These are phyloP conservation scores for Anhinga rufa DNA, from an alignment of 2,113 vertebrate species.

Conservation along the genomic window DNA sequence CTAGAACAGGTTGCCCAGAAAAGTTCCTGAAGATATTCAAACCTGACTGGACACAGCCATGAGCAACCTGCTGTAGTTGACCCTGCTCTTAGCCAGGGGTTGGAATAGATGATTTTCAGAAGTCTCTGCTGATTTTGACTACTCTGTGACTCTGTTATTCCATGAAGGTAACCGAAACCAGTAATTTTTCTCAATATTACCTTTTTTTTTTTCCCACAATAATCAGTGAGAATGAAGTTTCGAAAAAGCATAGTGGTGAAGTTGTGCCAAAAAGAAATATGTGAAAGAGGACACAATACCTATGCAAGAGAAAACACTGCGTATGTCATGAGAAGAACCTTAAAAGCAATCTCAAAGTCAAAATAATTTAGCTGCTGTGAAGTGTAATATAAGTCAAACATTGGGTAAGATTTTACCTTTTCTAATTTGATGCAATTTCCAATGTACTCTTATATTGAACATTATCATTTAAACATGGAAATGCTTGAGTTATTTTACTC, in stretches of 20 bases:
- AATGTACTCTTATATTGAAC: accelerated
- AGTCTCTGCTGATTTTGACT: background rate
- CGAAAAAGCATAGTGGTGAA: background rate
- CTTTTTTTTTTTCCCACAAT: background rate
- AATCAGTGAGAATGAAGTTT: background rate
- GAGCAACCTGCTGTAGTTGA: background rate
- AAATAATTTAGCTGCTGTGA: background rate
- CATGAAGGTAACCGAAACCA: background rate
- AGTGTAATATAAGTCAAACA: background rate
- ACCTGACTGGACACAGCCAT: background rate
- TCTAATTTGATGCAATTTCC: background rate
- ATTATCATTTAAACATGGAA: background rate
- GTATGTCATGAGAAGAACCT: background rate
- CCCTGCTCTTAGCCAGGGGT: no score
- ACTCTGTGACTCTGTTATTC: background rate
- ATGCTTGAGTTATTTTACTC: background rate
- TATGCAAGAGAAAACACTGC: background rate
- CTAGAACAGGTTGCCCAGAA: background rate
- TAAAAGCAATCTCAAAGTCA: background rate
- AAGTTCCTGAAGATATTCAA: background rate
- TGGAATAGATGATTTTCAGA: background rate
- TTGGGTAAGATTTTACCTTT: background rate
- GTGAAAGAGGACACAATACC: background rate
- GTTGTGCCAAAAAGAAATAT: background rate
- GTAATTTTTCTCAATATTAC: background rate